Percentiles rank a stretch among this genome's conserved stretches.
phyloP scores from a whole-genome alignment of 2,888 invertebrate genomes.

The Fragum fragum region DNA sequence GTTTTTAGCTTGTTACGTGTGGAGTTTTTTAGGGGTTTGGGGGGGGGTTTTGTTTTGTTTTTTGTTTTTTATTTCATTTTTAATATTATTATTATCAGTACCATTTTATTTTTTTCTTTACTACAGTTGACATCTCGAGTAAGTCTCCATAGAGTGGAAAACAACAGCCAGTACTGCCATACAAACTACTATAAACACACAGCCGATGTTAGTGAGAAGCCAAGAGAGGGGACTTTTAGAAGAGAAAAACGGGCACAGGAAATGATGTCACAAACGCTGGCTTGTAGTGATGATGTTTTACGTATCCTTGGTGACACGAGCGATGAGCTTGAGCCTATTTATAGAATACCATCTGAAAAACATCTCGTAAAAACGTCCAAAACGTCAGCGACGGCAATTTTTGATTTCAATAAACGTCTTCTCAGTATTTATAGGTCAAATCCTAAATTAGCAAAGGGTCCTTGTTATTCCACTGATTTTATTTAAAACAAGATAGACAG shows the following conservation, averaged over 20 bases:
- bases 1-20: too few relatives aligned
- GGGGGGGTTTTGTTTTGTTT: too few relatives aligned
- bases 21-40: too few relatives aligned
- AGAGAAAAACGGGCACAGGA: slow-evolving; percentile 31
- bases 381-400: slow-evolving; percentile 46
- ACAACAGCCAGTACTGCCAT: slow-evolving; percentile 28
- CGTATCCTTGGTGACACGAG: slow-evolving; percentile 41
- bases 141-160: neutral
- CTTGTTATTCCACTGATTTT: slow-evolving; percentile 26
- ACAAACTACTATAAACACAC: slow-evolving; percentile 38
- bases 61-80: too few relatives aligned
- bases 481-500: neutral
- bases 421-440: slow-evolving; percentile 37
- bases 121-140: slow-evolving; percentile 8
- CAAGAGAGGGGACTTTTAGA: slow-evolving; percentile 13
- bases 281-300: slow-evolving; percentile 27
- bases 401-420: slow-evolving; percentile 32
- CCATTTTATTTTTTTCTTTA: too few relatives aligned
- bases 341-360: slow-evolving; percentile 11
- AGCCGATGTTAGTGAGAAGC: neutral
- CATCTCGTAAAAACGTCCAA: slow-evolving; percentile 5
- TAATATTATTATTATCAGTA: too few relatives aligned
- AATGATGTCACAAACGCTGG: slow-evolving; percentile 22
- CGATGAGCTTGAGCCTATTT: slow-evolving; percentile 34
- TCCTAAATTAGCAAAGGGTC: slow-evolving; percentile 32